Conservation (phyloP, 2,113 vertebrate species). For the Hypanus sabinus region DNA sequence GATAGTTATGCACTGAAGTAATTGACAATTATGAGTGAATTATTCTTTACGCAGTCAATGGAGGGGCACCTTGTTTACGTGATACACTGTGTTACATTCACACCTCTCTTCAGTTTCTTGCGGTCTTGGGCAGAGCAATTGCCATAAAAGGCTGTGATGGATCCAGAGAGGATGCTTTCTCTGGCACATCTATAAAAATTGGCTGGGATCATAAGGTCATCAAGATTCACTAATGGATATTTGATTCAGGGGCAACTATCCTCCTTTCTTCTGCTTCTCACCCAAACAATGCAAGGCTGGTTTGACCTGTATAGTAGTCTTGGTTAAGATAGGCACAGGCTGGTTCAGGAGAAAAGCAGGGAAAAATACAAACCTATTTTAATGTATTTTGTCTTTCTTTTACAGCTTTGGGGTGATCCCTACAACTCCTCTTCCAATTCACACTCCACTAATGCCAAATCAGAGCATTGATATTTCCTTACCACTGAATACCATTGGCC, state of each 20-base stretch:
- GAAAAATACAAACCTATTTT: neutral
- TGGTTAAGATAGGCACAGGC: neutral
- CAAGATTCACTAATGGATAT: neutral
- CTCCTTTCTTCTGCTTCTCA: neutral
- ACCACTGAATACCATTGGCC: slow-evolving; percentile 90
- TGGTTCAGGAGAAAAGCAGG: neutral
- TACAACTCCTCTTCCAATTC: slow-evolving; percentile 81
- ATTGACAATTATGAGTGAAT: neutral
- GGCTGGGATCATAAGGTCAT: no score
- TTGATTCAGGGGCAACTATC: neutral
- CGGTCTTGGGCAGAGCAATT: no score
- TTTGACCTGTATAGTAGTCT: neutral
- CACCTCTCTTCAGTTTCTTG: no score
- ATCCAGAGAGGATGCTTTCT: no score
- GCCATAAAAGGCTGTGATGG: no score
- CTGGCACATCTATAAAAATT: no score
- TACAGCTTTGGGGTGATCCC: slow-evolving; percentile 88
- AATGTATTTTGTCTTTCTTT: neutral
- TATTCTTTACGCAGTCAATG: no score
- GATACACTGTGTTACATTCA: no score
- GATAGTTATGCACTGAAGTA: neutral
- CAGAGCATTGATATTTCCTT: slow-evolving; percentile 91
- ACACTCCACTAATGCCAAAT: slow-evolving; percentile 95
- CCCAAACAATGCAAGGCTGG: neutral
- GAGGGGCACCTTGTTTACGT: no score